phyloP scores from a whole-genome alignment of 2,113 vertebrate species.

The Argyrosomus japonicus region DNA sequence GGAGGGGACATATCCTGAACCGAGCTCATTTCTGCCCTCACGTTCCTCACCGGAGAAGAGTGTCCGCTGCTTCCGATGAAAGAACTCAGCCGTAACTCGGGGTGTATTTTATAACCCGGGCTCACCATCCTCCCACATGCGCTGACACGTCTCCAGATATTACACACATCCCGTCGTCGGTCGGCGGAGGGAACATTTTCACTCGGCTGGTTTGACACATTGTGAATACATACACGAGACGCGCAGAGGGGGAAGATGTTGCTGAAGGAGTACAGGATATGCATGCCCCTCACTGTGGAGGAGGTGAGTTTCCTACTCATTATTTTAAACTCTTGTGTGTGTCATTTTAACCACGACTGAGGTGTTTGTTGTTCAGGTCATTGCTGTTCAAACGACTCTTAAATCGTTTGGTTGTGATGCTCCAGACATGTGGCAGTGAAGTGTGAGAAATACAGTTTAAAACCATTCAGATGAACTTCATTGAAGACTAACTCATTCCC shows the following conservation, averaged over 20 bases:
- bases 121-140: slow-evolving; percentile 47
- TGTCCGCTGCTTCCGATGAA: slow-evolving; percentile 58
- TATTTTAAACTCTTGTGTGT: not conserved
- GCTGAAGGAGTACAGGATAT: slow-evolving; percentile 98
- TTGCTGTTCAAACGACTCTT: not conserved
- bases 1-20: slow-evolving; percentile 52
- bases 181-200: slow-evolving; percentile 53
- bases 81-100: slow-evolving; percentile 42
- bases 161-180: slow-evolving; percentile 54
- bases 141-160: slow-evolving; percentile 59
- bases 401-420: not conserved
- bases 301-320: slow-evolving; percentile 88
- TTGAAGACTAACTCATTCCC: not conserved
- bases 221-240: slow-evolving; percentile 37
- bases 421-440: slow-evolving; percentile 35
- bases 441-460: not conserved
- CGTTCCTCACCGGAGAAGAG: not conserved
- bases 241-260: slow-evolving; percentile 85
- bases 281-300: slow-evolving; percentile 96
- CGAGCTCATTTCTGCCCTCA: slow-evolving; percentile 43
- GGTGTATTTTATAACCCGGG: slow-evolving; percentile 14
- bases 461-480: not conserved
- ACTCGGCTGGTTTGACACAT: slow-evolving; percentile 54
- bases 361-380: not conserved
- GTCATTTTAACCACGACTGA: not conserved